Base-by-base conservation (phyloP, 2,113 vertebrate species). In the Chamaea fasciata region DNA sequence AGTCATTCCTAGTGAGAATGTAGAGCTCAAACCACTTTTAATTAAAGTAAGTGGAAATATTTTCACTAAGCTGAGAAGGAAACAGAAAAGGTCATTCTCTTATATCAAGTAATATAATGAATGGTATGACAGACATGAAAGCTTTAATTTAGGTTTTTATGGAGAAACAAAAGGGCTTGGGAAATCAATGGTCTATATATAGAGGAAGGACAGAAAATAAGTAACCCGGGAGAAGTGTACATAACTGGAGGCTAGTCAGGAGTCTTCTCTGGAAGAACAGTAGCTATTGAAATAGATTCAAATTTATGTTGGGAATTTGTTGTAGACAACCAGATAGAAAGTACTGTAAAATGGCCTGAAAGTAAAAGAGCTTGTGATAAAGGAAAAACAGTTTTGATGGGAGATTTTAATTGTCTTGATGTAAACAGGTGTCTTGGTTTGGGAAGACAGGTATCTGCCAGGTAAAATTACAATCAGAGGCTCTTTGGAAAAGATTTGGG, bases 201-300 rank as follows among this genome's bases (percentile, higher is more conserved):
- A 59, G 79, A 49, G 8, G 37, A 87, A 94, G 30, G 23, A 83
- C 44, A 95, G 57, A 62, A 92, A 90, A 82, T 78, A 88, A 70
- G 23, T 33, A 33, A 83, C 4, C 15, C 82, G 57, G 50, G 27
- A 73, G 63, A 63, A 84, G 15, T 64, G 49, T 84, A 59, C 37
- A n/a, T 87, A 71, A 83, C 39, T 73, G 11, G 42, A 47, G 16
- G n/a, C 42, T 94, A 92, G 71, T 78, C 56, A 90, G 39, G 81
- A 71, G 14, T 92, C 67, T 92, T 82, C 53, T 94, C 47, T 90
- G 81, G 49, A 84, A 94, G 57, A 50, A 97, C 97, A 96, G 85
- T 83, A 18, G 23, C 62, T 95, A 42, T 75, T 95, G 64, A 46
- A 84, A 80, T 81, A 79, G 13, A 75, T 82, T 75, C 20, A 86